Evolutionary conservation across 1,140 invertebrate species (phyloP), one percentile per base, ranked within the genome.

Genomic region (Drosophila truncata): DNA sequence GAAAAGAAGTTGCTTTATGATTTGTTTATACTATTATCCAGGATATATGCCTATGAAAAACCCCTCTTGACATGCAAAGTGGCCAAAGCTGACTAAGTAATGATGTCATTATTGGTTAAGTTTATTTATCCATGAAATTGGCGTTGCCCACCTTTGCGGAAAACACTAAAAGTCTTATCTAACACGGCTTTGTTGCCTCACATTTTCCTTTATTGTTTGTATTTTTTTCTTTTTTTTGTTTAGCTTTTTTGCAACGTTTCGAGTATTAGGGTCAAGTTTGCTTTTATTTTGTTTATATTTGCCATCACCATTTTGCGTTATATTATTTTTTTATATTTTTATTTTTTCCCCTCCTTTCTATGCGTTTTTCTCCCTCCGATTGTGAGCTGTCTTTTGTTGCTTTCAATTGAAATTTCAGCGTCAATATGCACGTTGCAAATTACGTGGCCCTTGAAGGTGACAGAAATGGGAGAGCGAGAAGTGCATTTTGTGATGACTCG

Each of bases 361-460:
- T 52, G 49, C 74, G 37, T 62, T 78, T 69, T 61, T 25, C 35
- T n/a, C 39, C 39, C 23, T 58, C 11, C 18, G 6, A 62, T 29
- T 44, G 58, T 27, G 37, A 39, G 29, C 67, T 42, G 46, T 33
- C 31, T 37, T 39, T 78, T 60, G 49, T 31, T 41, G 77, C 50
- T 75, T 83, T 84, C 81, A 80, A 77, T 84, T 84, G 55, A 77
- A 84, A 80, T 76, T 77, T 84, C 46, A 71, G 62, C 81, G 75
- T 76, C 80, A 80, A 65, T n/a, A 55, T 83, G 76, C 81, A 84
- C 81, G 70, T 74, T 84, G 81, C 77, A 80, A 84, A 80, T 72
- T 83, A 83, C 81, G 81, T 83, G 81, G 81, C 81, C 65, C 71
- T 84, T 84, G 81, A 83, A 83, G 76, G 80, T 83, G 76, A 79